Percentiles rank a stretch among this genome's conserved stretches.
These are phyloP conservation scores for Hirundo rustica DNA, from an alignment of 2,797 vertebrate species.

Conservation along the genomic window DNA sequence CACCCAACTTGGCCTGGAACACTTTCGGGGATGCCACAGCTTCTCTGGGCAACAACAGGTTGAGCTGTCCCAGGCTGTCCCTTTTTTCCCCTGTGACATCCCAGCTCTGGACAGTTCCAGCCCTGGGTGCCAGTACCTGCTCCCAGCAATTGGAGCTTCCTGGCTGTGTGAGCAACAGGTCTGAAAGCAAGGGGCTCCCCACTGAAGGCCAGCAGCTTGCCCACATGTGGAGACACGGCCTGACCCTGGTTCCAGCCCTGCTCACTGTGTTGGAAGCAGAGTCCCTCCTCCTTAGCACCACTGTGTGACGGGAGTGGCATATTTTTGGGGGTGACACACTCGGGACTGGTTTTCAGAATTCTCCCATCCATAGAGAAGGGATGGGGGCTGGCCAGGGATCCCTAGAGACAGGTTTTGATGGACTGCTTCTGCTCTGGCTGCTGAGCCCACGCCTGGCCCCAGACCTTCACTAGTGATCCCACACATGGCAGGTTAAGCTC, in stretches of 20 bases:
- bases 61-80: background rate
- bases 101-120: background rate
- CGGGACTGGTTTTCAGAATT: background rate
- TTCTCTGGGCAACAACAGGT: background rate
- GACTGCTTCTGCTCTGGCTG: background rate
- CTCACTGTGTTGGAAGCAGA: background rate
- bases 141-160: background rate
- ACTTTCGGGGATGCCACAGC: background rate
- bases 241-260: background rate
- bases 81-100: accelerated
- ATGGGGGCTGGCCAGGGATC: background rate
- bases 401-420: background rate
- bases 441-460: background rate
- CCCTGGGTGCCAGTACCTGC: background rate
- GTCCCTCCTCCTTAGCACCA: background rate
- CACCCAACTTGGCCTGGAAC: background rate
- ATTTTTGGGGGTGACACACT: background rate
- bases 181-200: background rate
- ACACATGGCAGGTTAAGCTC: constrained; percentile 28
- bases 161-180: background rate
- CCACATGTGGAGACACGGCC: background rate
- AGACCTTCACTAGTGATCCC: constrained; percentile 1
- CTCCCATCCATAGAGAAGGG: background rate
- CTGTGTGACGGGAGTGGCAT: accelerated
- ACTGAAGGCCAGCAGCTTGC: background rate